Evolutionary conservation across 1,140 invertebrate species (phyloP), one percentile per base, ranked within the genome.

Genomic region (Pogonomyrmex californicus): DNA sequence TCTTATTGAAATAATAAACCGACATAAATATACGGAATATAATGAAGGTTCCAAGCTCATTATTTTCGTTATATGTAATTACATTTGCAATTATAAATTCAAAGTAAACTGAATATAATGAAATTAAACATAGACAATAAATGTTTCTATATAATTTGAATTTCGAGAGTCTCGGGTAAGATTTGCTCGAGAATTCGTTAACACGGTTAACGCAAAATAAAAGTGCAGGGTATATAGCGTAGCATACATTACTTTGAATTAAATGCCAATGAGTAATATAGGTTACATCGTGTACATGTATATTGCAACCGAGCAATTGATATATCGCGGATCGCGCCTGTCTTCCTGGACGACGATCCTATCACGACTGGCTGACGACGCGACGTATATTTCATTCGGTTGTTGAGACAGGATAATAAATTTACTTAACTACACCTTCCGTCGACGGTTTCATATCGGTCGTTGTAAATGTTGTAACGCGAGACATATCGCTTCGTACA

Each of bases 401-500:
- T 70, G 66, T 44, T 77, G n/a, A 23, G 62, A 36, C 77, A 62
- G 49, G 54, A 87, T 83, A 79, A 85, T 85, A 88, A 88, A 90
- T 90, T 90, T 73, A 56, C 87, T 78, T 85, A 90, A 88, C 78
- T 85, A 88, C 23, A 23, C 60, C 77, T 66, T 38, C 49, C 62
- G 87, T 78, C 75, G 51, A 54, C 60, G 68, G 54, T 88, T 88
- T 81, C 49, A 41, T 23, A 23, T 63, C 54, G 30, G 36, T 33
- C 17, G 33, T 79, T 79, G 73, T 79, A 78, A 76, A 79, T 62
- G 38, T 41, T 76, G 86, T 77, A 87, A 85, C 60, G 49, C 51
- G 86, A 87, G 66, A 87, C 86, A 71, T 56, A 47, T 49, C 41
- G 56, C 33, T 30, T n/a, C 12, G 47, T 77, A 76, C n/a, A 47